Conservation (phyloP, 2,113 vertebrate species). For the Odocoileus hemionus region DNA sequence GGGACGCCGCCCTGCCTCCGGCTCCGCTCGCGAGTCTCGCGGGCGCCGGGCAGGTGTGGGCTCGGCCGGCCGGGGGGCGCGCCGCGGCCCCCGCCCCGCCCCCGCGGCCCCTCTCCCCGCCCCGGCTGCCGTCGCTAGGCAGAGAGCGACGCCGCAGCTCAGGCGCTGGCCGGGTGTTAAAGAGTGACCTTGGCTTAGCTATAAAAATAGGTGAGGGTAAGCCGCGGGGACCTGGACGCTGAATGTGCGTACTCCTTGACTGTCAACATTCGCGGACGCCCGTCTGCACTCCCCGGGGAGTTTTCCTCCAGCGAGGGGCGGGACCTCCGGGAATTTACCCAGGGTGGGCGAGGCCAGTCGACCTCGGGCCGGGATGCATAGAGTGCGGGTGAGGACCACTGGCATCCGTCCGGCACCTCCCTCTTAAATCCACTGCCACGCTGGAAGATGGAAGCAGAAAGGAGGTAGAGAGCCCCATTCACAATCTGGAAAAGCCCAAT, state of each 20-base stretch:
- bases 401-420: neutral
- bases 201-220: slow-evolving; percentile 12
- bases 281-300: neutral
- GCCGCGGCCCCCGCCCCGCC: neutral
- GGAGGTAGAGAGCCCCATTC: neutral
- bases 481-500: neutral
- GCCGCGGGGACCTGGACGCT: neutral
- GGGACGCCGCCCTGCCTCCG: neutral
- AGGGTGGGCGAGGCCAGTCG: neutral
- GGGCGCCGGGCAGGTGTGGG: neutral
- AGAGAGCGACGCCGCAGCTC: neutral
- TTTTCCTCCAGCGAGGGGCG: neutral
- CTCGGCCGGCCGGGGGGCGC: neutral
- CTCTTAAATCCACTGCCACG: neutral
- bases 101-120: neutral
- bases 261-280: neutral
- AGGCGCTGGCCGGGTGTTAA: neutral
- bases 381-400: neutral
- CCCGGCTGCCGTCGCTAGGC: neutral
- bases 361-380: neutral
- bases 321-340: neutral
- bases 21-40: neutral
- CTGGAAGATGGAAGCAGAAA: neutral
- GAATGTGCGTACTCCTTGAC: neutral
- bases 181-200: slow-evolving; percentile 62